These are phyloP conservation scores for Gastrophryne carolinensis DNA, from an alignment of 2,797 vertebrate genomes.

Conservation along the genomic window DNA sequence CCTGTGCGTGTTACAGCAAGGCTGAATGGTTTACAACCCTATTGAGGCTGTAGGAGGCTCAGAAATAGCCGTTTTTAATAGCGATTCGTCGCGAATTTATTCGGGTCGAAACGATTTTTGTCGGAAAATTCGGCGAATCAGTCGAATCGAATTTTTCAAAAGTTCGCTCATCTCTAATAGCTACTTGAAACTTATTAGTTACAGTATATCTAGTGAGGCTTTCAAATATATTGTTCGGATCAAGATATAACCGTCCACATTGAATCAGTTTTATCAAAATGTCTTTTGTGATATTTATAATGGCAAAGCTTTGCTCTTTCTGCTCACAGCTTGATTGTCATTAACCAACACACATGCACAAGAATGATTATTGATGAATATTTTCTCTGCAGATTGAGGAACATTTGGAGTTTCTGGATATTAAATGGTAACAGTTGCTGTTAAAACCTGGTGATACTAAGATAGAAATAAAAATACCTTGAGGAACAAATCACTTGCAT, in stretches of 20 bases:
- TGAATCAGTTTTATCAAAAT: background rate
- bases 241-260: background rate
- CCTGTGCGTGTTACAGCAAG: too few species aligned
- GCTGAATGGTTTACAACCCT: too few species aligned
- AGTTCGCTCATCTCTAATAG: too few species aligned
- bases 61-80: too few species aligned
- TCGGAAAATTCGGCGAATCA: too few species aligned
- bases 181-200: too few species aligned
- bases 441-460: slow-evolving; percentile 28
- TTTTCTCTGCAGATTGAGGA: slow-evolving; percentile 37
- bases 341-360: slow-evolving; percentile 19
- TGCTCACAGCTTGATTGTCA: slow-evolving; percentile 35
- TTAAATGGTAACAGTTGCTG: slow-evolving; percentile 42
- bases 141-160: too few species aligned
- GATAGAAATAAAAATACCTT: background rate
- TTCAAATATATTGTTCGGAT: background rate
- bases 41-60: too few species aligned
- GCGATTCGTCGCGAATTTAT: too few species aligned
- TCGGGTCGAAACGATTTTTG: too few species aligned
- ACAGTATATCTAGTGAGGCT: too few species aligned
- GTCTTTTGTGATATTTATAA: slow-evolving; percentile 20
- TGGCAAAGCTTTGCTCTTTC: background rate
- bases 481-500: background rate
- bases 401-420: slow-evolving; percentile 44
- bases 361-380: slow-evolving; percentile 32